Percentiles rank a stretch among this genome's conserved stretches.
Conservation (phyloP, 1,140 invertebrate species). For the Ostrea denselamellosa region DNA sequence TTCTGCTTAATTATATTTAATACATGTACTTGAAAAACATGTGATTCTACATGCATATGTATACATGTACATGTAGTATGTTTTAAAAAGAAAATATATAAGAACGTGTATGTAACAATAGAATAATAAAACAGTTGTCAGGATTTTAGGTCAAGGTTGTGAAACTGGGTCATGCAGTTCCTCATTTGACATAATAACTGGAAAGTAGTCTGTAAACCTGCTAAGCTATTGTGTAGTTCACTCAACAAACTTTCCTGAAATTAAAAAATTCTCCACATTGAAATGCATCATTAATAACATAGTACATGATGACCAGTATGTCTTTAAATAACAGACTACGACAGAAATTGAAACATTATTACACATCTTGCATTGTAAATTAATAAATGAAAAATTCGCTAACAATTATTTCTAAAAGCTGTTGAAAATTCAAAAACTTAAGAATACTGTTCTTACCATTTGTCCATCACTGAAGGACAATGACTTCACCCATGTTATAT, state of each 20-base stretch:
- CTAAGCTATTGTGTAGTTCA: slow-evolving; percentile 41
- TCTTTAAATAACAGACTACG: no score
- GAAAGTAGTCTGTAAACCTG: slow-evolving; percentile 44
- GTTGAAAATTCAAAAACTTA: not conserved
- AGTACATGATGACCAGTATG: no score
- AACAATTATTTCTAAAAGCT: not conserved
- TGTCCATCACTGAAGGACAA: slow-evolving; percentile 54
- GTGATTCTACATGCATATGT: no score
- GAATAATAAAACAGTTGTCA: not conserved
- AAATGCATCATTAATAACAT: no score
- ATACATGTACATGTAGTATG: no score
- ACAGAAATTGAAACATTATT: no score
- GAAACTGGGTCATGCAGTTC: slow-evolving; percentile 41
- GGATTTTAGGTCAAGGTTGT: not conserved
- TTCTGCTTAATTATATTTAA: no score
- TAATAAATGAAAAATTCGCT: no score
- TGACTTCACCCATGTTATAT: slow-evolving; percentile 60
- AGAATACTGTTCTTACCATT: slow-evolving; percentile 50
- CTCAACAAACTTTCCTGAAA: slow-evolving; percentile 49
- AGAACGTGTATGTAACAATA: not conserved
- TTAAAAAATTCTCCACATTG: not conserved
- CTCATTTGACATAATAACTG: slow-evolving; percentile 51
- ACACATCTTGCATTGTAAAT: no score
- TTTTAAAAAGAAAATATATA: not conserved
- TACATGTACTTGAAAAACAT: no score